Conservation (phyloP, 2,888 invertebrate genomes). For the Hyalella azteca region DNA sequence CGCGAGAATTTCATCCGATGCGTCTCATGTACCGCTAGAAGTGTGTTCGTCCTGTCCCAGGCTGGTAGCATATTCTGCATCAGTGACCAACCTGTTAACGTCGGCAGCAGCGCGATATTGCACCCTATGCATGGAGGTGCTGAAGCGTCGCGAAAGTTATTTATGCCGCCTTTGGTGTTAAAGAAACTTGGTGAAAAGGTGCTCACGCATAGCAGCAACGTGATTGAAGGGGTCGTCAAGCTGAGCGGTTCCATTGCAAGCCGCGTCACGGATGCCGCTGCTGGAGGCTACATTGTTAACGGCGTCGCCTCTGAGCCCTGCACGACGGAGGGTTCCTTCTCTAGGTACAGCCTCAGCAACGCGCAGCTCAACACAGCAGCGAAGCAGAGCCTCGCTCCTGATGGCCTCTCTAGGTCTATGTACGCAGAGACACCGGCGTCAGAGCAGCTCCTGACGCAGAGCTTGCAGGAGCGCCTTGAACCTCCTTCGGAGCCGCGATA, state of each 20-base stretch:
- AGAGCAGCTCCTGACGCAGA: background rate
- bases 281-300: background rate
- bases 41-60: background rate
- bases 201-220: background rate
- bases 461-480: background rate
- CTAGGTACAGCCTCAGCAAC: background rate
- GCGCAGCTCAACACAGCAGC: slow-evolving; percentile 1
- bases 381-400: slow-evolving; percentile 1
- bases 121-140: background rate
- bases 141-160: background rate
- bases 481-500: background rate
- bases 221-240: background rate
- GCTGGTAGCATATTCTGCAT: background rate
- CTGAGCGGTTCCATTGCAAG: slow-evolving; percentile 15
- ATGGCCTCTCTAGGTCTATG: background rate
- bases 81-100: background rate
- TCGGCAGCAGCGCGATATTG: slow-evolving; percentile 8
- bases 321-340: background rate
- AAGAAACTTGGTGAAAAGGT: slow-evolving; percentile 10
- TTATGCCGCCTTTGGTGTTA: background rate
- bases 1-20: slow-evolving; percentile 25
- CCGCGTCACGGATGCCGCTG: background rate
- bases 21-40: background rate
- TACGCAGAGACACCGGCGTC: background rate
- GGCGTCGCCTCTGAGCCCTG: background rate